Evolutionary conservation across 2,888 invertebrate genomes (phyloP).

Genomic region (Oscheius sp.): DNA sequence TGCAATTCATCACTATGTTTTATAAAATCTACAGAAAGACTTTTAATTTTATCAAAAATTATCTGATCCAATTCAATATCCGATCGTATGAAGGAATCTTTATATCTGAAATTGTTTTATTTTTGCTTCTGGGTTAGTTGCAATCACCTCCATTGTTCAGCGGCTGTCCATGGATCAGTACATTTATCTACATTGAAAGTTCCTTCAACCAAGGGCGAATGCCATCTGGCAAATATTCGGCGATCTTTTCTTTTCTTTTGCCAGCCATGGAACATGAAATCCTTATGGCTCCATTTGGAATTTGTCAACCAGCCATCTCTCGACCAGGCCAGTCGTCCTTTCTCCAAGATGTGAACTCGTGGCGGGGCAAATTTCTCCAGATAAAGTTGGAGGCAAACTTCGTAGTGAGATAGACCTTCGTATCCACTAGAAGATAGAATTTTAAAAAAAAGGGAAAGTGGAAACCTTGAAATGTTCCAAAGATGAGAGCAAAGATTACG

Average conservation of each 20-base stretch:
- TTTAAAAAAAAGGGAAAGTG: background rate
- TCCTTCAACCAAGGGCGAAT: slow-evolving; percentile 47
- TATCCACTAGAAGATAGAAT: slow-evolving; percentile 36
- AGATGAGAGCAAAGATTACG: slow-evolving; percentile 23
- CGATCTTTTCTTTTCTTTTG: slow-evolving; percentile 47
- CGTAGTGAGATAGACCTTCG: slow-evolving; percentile 46
- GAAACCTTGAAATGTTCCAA: slow-evolving; percentile 39
- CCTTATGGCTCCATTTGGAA: slow-evolving; percentile 47
- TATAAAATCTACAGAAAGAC: background rate
- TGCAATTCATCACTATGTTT: background rate
- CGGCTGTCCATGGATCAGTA: slow-evolving; percentile 29
- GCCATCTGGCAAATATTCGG: slow-evolving; percentile 50
- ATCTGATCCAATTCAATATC: slow-evolving; percentile 28
- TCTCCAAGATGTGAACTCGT: slow-evolving; percentile 43
- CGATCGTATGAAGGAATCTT: slow-evolving; percentile 43
- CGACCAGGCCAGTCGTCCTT: slow-evolving; percentile 52
- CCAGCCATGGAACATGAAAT: slow-evolving; percentile 63
- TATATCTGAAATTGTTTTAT: slow-evolving; percentile 41
- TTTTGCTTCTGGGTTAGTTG: background rate
- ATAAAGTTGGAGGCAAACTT: slow-evolving; percentile 59
- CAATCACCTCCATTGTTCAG: slow-evolving; percentile 42
- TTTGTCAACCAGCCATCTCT: slow-evolving; percentile 60
- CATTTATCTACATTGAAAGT: slow-evolving; percentile 42
- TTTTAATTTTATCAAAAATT: slow-evolving; percentile 5
- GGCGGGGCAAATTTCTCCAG: slow-evolving; percentile 40